phyloP scores from a whole-genome alignment of 2,797 vertebrate species.

The Oreochromis grahami region DNA sequence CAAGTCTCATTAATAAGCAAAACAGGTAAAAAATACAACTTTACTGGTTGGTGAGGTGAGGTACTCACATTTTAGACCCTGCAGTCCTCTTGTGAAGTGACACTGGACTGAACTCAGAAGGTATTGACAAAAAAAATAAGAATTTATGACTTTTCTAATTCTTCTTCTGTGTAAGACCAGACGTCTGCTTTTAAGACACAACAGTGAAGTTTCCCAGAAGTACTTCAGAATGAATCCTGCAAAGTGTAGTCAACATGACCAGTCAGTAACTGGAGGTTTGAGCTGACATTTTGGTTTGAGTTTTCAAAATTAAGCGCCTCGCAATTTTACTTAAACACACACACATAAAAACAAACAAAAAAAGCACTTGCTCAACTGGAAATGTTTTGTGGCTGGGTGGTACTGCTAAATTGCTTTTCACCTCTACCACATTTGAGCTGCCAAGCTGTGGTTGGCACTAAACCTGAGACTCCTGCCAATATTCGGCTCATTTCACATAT shows the following conservation, averaged over 20 bases:
- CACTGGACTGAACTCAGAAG: not conserved
- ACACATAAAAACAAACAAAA: not conserved
- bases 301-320: not conserved
- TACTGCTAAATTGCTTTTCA: slow-evolving; percentile 20
- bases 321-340: not conserved
- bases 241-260: not conserved
- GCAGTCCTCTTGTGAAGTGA: not conserved
- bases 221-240: not conserved
- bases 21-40: not conserved
- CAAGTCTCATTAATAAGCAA: not conserved
- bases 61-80: not conserved
- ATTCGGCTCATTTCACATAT: not conserved
- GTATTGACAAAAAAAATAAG: not conserved
- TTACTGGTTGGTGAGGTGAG: not conserved
- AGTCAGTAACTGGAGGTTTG: not conserved
- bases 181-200: not conserved
- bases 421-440: slow-evolving; percentile 22
- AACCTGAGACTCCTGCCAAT: not conserved
- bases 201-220: not conserved
- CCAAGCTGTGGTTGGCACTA: not conserved
- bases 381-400: slow-evolving; percentile 39
- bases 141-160: not conserved
- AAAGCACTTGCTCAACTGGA: slow-evolving; percentile 31
- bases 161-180: not conserved
- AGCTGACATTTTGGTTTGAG: not conserved